Base-by-base conservation (phyloP, 2,888 invertebrate species). In the Meliscaeva auricollis region DNA sequence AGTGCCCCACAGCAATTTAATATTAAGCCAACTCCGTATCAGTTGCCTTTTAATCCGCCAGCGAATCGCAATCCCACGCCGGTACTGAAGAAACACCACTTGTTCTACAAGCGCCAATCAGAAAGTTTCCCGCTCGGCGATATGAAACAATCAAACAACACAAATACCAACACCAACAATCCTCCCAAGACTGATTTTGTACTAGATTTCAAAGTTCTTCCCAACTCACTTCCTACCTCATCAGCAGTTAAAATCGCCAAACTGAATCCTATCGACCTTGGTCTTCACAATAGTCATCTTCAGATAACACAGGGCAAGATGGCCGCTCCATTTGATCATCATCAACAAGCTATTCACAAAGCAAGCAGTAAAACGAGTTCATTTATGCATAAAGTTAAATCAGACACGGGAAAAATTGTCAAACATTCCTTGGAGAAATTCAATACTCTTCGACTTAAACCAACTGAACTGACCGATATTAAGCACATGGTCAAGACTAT, bases 11-110 rank as follows among this genome's bases (percentile, higher is more conserved):
- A 79, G 17, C 75, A 79, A 68, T 72, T 70, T 69, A 85, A 32
- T 77, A 76, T 58, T 35, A 62, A 48, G 73, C 56, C 38, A 30
- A 60, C 46, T 46, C 38, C 73, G 2, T 62, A 77, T 35, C 78
- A 87, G n/a, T 52, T 82, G 48, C 72, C 74, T 6, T 74, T 73
- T 9, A 79, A 70, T 70, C 69, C 74, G 38, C 78, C 78, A 52
- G 70, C 69, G 69, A 84, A 56, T 46, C 78, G 83, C 32, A 72
- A 78, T 56, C 87, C 88, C 15, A 89, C 90, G 58, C 90, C 90
- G 69, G 91, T 90, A 17, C 88, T 92, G 6, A 92, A 92, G 87
- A 92, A 92, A 87, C 92, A 92, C 89, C 92, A 91, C 87, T 89
- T 92, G 77, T 92, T 90, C 87, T 92, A 89, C 70, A 92, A 91